Base-by-base conservation (phyloP, 2,888 invertebrate species). In the Pammene aurita region DNA sequence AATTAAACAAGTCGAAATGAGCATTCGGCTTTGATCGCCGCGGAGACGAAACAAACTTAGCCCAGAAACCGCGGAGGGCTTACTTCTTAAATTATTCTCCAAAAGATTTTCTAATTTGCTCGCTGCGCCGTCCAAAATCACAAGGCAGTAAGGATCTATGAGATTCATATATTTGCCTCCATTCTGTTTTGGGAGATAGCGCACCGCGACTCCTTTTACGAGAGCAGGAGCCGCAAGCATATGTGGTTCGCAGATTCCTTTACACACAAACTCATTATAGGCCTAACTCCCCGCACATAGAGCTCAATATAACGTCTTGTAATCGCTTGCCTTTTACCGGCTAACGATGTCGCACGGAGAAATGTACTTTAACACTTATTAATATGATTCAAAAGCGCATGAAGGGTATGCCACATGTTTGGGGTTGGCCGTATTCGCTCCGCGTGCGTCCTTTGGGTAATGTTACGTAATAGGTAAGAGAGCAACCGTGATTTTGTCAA, bases 41-140 rank as follows among this genome's bases (percentile, higher is more conserved):
- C 76, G 74, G 77, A 81, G 76, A 75, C 81, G 77, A 78, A 84
- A 85, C 80, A 80, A 89, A 88, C 87, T 88, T 86, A 85, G 82
- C 80, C 74, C 62, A 52, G 74, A 70, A 79, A 82, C 83, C 81
- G 77, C 80, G 75, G 73, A 76, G 78, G 78, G 82, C 82, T 80
- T 79, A 80, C 85, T 86, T 84, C 89, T 88, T 89, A 90, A 91
- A 90, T 91, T 88, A 92, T 91, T 90, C 92, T 84, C 86, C 84
- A 85, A 89, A 90, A 92, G 92, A 92, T 92, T 92, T 90, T 90
- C 87, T 92, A 92, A 92, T 92, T 92, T 92, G 88, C 88, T 86
- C 87, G 77, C 83, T 78, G 85, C 82, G 46, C 38, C 61, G 38
- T n/a, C 18, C n/a, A 52, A 62, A 62, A n/a, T 48, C 50, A 41